These are phyloP conservation scores for Eilema sororculum DNA, from an alignment of 2,888 invertebrate genomes.

Conservation along the genomic window DNA sequence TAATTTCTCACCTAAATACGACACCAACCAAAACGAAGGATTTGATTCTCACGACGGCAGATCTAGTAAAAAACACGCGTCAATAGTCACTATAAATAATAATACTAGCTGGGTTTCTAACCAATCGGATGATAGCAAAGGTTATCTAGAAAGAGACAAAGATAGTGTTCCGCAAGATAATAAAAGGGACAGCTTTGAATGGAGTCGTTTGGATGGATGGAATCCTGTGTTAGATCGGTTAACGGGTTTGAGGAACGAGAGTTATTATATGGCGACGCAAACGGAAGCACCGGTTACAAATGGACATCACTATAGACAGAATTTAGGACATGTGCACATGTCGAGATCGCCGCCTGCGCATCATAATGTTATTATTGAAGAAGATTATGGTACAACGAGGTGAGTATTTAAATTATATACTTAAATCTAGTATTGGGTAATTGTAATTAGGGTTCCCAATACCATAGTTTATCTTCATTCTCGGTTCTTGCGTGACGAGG, in stretches of 20 bases:
- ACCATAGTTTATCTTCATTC: no score
- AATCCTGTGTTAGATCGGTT: constrained; percentile 96
- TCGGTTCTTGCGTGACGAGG: no score
- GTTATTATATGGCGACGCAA: constrained; percentile 95
- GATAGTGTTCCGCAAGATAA: constrained; percentile 80
- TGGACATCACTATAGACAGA: constrained; percentile 76
- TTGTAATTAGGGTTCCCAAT: background rate
- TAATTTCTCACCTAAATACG: constrained; percentile 61
- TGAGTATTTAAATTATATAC: constrained; percentile 37
- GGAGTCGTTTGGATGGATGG: constrained; percentile 89
- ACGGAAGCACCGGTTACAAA: constrained; percentile 86
- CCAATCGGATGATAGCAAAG: constrained; percentile 84
- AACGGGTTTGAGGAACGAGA: constrained; percentile 95
- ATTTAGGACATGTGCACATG: constrained; percentile 78
- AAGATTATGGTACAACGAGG: constrained; percentile 84
- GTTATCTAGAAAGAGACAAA: constrained; percentile 81
- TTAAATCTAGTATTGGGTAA: background rate
- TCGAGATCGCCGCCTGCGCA: constrained; percentile 81
- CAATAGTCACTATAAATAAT: constrained; percentile 83
- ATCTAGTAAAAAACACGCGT: constrained; percentile 78
- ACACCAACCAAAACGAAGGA: constrained; percentile 62
- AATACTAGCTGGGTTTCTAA: constrained; percentile 84
- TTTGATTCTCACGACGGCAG: constrained; percentile 70
- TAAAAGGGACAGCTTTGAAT: constrained; percentile 86
- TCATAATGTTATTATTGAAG: constrained; percentile 89